These are phyloP conservation scores for Tachysurus fulvidraco DNA, from an alignment of 2,113 vertebrate species.

Conservation along the genomic window DNA sequence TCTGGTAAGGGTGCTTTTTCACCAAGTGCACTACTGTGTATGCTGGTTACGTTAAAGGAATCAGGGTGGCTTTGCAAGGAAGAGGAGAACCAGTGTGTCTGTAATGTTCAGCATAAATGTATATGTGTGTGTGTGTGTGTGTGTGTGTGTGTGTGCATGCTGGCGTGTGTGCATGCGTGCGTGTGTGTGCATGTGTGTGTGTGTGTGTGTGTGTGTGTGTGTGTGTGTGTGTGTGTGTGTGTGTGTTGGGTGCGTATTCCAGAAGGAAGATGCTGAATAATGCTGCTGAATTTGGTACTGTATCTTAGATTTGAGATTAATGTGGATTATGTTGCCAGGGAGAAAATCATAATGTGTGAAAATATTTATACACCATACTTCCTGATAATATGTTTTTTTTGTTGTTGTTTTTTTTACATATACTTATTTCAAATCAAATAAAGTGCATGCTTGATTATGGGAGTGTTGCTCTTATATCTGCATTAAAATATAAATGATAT, in stretches of 20 bases:
- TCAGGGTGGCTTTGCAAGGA: neutral
- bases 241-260: constrained; percentile 18
- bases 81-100: neutral
- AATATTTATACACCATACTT: neutral
- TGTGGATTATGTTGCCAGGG: constrained; percentile 46
- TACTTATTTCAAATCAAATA: neutral
- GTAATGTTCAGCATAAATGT: constrained; percentile 13
- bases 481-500: neutral
- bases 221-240: constrained; percentile 7
- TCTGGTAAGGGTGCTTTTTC: constrained; percentile 69
- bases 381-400: neutral
- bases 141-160: constrained; percentile 16
- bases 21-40: neutral
- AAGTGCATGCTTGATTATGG: neutral
- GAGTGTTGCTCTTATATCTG: constrained; percentile 13
- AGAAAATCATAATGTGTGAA: constrained; percentile 60
- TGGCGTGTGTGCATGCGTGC: neutral
- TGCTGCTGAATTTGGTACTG: constrained; percentile 64
- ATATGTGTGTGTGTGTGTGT: neutral
- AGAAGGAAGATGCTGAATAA: constrained; percentile 56
- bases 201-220: neutral
- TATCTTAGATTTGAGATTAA: constrained; percentile 61
- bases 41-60: constrained; percentile 3
- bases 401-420: neutral
- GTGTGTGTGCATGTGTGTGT: neutral